These are phyloP conservation scores for Virgularia gustaviana DNA, from an alignment of 92 coral and sea anemone species.

Conservation along the genomic window DNA sequence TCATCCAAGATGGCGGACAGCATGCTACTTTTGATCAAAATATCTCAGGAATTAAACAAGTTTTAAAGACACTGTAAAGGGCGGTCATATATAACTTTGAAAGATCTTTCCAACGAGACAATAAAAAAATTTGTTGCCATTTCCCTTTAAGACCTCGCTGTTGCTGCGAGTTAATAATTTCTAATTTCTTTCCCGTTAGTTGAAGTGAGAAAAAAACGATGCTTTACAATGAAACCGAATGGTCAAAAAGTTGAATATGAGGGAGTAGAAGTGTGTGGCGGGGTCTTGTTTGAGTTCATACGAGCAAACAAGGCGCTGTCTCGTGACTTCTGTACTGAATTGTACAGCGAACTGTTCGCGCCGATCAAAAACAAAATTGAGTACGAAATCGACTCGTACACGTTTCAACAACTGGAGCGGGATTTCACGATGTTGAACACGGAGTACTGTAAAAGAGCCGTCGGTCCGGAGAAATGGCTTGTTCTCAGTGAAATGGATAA, in stretches of 20 bases:
- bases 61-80: too few species aligned
- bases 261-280: constrained; percentile 39
- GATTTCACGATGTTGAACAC: constrained; percentile 18
- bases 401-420: constrained; percentile 25
- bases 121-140: too few species aligned
- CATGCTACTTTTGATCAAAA: too few species aligned
- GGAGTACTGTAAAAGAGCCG: constrained; percentile 21
- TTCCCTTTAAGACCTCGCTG: too few species aligned
- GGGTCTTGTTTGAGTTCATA: constrained; percentile 19
- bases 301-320: constrained; percentile 26
- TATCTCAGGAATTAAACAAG: too few species aligned
- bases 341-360: constrained; percentile 17
- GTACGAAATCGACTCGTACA: constrained; percentile 21
- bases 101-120: too few species aligned
- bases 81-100: too few species aligned
- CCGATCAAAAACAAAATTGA: constrained; percentile 22
- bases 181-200: background rate
- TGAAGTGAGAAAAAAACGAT: constrained; percentile 12
- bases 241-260: constrained; percentile 17
- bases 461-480: constrained; percentile 38
- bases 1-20: too few species aligned
- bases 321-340: constrained; percentile 3
- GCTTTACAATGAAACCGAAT: constrained; percentile 17
- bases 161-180: background rate
- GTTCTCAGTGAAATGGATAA: constrained; percentile 41